Evolutionary conservation across 2,888 invertebrate species (phyloP).

Genomic region (Drosophila mimetica): DNA sequence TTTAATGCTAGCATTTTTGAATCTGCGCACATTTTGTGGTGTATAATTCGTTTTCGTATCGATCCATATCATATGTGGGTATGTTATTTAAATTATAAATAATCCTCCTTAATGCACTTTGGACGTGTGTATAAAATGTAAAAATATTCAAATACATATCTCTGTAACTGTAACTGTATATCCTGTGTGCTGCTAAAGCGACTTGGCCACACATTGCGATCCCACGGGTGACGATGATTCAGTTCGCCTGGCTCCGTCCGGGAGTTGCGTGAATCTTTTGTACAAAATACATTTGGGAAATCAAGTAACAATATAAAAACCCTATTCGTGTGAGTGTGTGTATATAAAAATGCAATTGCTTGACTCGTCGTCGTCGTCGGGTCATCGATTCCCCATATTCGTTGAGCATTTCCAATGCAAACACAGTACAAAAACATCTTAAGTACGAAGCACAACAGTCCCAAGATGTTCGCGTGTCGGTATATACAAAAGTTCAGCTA

Average conservation of each 20-base stretch:
- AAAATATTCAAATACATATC: slow-evolving; percentile 28
- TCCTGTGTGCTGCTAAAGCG: slow-evolving; percentile 27
- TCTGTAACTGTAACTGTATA: slow-evolving; percentile 16
- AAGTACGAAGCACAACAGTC: slow-evolving; percentile 38
- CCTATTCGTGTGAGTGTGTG: slow-evolving; percentile 5
- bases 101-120: slow-evolving; percentile 55
- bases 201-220: slow-evolving; percentile 11
- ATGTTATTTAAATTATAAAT: slow-evolving; percentile 22
- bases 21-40: slow-evolving; percentile 29
- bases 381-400: slow-evolving; percentile 6
- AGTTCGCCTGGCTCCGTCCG: slow-evolving; percentile 3
- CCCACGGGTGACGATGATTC: slow-evolving; percentile 11
- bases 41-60: slow-evolving; percentile 18
- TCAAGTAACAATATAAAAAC: slow-evolving; percentile 22
- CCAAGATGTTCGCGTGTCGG: slow-evolving; percentile 5
- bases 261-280: slow-evolving; percentile 7
- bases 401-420: slow-evolving; percentile 38
- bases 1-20: slow-evolving; percentile 17
- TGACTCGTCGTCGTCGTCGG: slow-evolving; percentile 11
- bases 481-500: slow-evolving; percentile 59
- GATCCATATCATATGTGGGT: neutral
- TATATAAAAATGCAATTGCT: slow-evolving; percentile 39
- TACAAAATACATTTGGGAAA: slow-evolving; percentile 4
- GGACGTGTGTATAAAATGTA: slow-evolving; percentile 31
- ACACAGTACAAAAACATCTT: slow-evolving; percentile 29